Percentiles rank a stretch among this genome's conserved stretches.
These are phyloP conservation scores for Lordiphosa fenestrarum DNA, from an alignment of 2,888 invertebrate genomes.

Conservation along the genomic window DNA sequence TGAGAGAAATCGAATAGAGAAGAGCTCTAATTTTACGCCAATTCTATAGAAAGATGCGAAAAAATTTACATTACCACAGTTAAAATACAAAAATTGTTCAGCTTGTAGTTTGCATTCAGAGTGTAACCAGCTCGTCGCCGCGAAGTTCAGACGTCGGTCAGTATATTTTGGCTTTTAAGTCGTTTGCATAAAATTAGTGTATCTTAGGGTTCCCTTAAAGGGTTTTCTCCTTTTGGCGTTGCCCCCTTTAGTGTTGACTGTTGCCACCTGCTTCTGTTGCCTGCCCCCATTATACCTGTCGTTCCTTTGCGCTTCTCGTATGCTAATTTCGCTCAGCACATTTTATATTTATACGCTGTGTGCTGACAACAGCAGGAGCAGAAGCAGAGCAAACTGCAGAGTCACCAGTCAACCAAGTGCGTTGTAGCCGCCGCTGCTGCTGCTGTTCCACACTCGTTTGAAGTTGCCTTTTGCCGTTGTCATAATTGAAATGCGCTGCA, in stretches of 20 bases:
- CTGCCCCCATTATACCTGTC: slow-evolving; percentile 4
- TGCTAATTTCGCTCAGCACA: slow-evolving; percentile 66
- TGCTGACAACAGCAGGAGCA: slow-evolving; percentile 35
- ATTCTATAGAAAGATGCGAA: too few species aligned
- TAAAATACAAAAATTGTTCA: too few species aligned
- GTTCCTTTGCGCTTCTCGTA: slow-evolving; percentile 31
- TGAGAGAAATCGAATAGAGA: too few species aligned
- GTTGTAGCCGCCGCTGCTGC: slow-evolving; percentile 23
- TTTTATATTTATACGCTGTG: slow-evolving; percentile 53
- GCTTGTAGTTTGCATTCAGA: too few species aligned
- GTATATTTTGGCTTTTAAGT: too few species aligned
- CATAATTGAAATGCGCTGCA: slow-evolving; percentile 53
- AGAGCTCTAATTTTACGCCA: too few species aligned
- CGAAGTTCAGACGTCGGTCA: too few species aligned
- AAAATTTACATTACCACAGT: too few species aligned
- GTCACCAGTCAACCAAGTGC: slow-evolving; percentile 19
- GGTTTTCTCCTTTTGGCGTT: background rate
- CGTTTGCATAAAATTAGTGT: background rate
- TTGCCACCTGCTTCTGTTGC: slow-evolving; percentile 9
- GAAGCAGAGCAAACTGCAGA: slow-evolving; percentile 23
- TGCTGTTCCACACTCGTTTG: slow-evolving; percentile 36
- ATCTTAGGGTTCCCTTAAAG: background rate
- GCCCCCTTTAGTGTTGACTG: background rate
- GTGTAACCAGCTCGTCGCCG: too few species aligned
- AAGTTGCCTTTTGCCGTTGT: slow-evolving; percentile 35